Evolutionary conservation across 37 sponge, comb jelly and placozoan genomes (phyloP).

Genomic region (Cladorhizidae sp.): DNA sequence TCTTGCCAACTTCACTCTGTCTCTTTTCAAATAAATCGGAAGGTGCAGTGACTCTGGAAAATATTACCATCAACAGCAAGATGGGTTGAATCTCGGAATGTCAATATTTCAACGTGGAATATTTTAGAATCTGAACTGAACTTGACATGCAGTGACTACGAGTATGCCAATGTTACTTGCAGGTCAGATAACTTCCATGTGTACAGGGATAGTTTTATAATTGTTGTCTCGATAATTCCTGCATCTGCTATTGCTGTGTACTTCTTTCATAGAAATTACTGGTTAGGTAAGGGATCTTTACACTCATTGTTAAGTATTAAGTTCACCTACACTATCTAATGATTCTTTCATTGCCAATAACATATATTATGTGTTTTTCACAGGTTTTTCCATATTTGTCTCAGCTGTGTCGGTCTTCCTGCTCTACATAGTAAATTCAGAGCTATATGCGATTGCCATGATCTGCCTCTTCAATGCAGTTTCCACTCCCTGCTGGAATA

Average conservation of each 20-base stretch:
- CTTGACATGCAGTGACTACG: background rate
- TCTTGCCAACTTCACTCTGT: background rate
- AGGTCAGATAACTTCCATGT: background rate
- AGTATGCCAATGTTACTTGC: background rate
- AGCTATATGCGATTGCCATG: slow-evolving; percentile 48
- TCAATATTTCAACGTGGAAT: background rate
- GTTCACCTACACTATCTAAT: no score
- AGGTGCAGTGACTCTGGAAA: background rate
- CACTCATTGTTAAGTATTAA: no score
- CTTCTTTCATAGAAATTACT: slow-evolving; percentile 61
- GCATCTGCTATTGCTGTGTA: slow-evolving; percentile 64
- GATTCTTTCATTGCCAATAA: no score
- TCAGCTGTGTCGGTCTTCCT: slow-evolving; percentile 55
- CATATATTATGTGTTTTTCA: no score
- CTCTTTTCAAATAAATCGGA: background rate
- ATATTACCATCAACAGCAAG: background rate
- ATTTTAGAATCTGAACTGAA: background rate
- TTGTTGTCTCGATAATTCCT: slow-evolving; percentile 44
- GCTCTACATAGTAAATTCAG: slow-evolving; percentile 49
- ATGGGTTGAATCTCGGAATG: background rate
- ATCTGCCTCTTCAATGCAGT: slow-evolving; percentile 63
- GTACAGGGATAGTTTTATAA: slow-evolving; percentile 49
- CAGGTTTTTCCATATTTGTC: slow-evolving; percentile 42
- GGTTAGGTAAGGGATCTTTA: slow-evolving; percentile 67
- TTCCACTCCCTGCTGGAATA: slow-evolving; percentile 68